Evolutionary conservation across 2,797 vertebrate genomes (phyloP), one percentile per base, ranked within the genome.

Genomic region (Decapterus maruadsi): DNA sequence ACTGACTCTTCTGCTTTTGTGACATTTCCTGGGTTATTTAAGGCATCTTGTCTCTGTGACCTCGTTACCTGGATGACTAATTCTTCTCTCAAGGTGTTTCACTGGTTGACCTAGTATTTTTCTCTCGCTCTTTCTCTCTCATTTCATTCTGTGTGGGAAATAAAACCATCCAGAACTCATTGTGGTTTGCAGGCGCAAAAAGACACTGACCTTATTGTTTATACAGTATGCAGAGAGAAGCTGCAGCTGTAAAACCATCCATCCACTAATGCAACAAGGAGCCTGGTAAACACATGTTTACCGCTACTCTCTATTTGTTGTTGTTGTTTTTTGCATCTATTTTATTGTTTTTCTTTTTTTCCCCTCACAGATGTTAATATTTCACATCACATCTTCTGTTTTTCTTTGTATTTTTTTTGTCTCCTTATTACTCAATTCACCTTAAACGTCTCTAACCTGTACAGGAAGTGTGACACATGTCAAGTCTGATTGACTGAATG

Each of bases 401-500:
- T 48, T 34, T 29, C 4, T 3, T 20, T 0, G 5, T n/a, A n/a
- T n/a, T n/a, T 19, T 46, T 48, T 19, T 2, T 9, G 12, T 45
- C 16, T 13, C 45, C 22, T 51, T 36, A 13, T 45, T 8, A 11
- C 19, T 19, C 31, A 6, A 1, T 72, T 58, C 45, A 53, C 36
- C 42, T 36, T 9, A 26, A 59, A 20, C 2, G 3, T 17, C 53
- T 1, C 29, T 9, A 20, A 72, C 54, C 56, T 66, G 50, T 3
- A 0, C 0, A 19, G 29, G 48, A 71, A 46, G 70, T 51, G 61
- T 1, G 46, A 74, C 1, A 16, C 31, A 11, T 6, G n/a, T 51
- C 65, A 16, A 4, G 9, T 4, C 3, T 36, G 82, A 58, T 7
- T 61, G 73, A 40, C 6, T 54, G 66, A 60, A 57, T 58, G 68